Base-by-base conservation (phyloP, 2,797 vertebrate species). In the Otolemur crassicaudatus region DNA sequence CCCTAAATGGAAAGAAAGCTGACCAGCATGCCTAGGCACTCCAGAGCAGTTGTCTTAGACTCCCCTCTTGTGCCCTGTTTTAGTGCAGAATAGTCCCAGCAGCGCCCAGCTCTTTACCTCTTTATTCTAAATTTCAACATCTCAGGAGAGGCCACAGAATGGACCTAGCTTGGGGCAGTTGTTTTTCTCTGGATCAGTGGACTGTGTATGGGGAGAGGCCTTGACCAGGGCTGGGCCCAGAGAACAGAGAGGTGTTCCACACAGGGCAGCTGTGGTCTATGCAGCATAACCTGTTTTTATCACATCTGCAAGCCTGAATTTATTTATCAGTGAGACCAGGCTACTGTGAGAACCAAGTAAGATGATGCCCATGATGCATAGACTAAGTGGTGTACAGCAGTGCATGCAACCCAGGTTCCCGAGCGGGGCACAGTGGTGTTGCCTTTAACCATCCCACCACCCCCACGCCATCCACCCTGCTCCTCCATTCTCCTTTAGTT, bases 51-150 rank as follows among this genome's bases (percentile, higher is more conserved):
- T 19, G 4, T 10, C 9, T 22, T 43, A 25, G 11, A 3, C 29
- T 25, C 7, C 23, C 73, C 34, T 25, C 16, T 4, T 67, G 60
- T 10, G n/a, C 46, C 43, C 31, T n/a, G n/a, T 7, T 19, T 60
- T 37, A 27, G 11, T 60, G 58, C 5, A 9, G 23, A 4, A 0
- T 7, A 14, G 29, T 16, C 37, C 12, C 9, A 0, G 8, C 0
- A 27, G 4, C 16, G 17, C 25, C 0, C 3, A 27, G 22, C 53
- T 56, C 13, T 72, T n/a, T 25, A 25, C 70, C 20, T 58, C 31
- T 49, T 5, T 0, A 1, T 63, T 43, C 20, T 29, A 27, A 53
- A 53, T 90, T 49, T 61, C 53, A 46, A 27, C 49, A 10, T 61
- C 40, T 49, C 5, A 6, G 5, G 27, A 67, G 27, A 46, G 49